phyloP scores from a whole-genome alignment of 2,888 invertebrate species.

The Dioctria linearis region DNA sequence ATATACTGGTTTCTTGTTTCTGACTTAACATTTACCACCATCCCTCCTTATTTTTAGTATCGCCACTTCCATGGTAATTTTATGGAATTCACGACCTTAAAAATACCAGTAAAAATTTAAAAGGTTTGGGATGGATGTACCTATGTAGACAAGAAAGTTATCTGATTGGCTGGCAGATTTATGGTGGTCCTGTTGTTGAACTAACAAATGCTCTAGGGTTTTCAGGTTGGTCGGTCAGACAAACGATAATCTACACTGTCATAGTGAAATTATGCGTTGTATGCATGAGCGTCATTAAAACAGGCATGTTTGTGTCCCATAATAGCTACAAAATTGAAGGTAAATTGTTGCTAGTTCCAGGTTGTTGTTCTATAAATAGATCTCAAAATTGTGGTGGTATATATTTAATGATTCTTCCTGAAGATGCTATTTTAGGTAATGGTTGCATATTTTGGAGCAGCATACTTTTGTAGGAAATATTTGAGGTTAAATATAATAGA shows the following conservation, averaged over 20 bases:
- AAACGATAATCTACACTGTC: not conserved
- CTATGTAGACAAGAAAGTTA: conserved; percentile 5
- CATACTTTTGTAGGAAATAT: too few relatives aligned
- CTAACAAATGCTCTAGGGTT: not conserved
- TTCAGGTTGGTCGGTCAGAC: not conserved
- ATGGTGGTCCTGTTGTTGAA: not conserved
- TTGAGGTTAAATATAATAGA: too few relatives aligned
- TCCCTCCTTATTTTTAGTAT: not conserved
- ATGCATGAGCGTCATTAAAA: not conserved
- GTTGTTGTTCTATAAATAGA: too few relatives aligned
- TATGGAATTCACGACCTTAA: conserved; percentile 24
- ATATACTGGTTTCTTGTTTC: not conserved
- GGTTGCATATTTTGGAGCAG: too few relatives aligned
- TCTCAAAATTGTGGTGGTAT: too few relatives aligned
- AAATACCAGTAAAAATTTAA: not conserved
- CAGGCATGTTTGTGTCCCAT: not conserved
- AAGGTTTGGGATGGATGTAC: not conserved
- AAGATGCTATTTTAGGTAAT: too few relatives aligned
- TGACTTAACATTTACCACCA: not conserved
- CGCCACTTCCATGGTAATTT: conserved; percentile 25
- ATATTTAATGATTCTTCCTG: too few relatives aligned
- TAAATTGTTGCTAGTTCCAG: not conserved
- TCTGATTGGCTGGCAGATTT: conserved; percentile 41
- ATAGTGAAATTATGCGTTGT: conserved; percentile 22
- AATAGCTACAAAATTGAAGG: conserved; percentile 1